Evolutionary conservation across 2,888 invertebrate genomes (phyloP).

Genomic region (Microctonus brassicae): DNA sequence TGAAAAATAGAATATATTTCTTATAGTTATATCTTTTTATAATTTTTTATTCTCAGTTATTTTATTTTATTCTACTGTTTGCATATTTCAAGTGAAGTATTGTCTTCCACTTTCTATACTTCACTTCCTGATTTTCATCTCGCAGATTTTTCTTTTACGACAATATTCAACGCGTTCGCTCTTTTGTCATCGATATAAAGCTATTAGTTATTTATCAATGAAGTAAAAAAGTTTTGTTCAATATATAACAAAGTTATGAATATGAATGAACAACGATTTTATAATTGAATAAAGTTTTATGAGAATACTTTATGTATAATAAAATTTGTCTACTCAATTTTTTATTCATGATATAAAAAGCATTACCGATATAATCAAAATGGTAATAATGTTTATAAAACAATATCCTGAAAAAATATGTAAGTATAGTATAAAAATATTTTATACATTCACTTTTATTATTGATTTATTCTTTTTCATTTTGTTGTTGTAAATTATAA

Average conservation of each 20-base stretch:
- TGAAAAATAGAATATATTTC: slow-evolving; percentile 29
- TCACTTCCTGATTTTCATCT: slow-evolving; percentile 21
- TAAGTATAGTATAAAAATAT: background rate
- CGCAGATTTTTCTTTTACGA: background rate
- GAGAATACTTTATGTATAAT: background rate
- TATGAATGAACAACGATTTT: background rate
- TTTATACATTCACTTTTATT: background rate
- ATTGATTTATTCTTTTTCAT: background rate
- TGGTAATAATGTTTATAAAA: background rate
- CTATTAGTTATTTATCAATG: background rate
- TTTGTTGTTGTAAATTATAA: background rate
- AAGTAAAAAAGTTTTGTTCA: background rate
- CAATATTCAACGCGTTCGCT: background rate
- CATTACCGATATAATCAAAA: background rate
- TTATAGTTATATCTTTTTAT: no score
- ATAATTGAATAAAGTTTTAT: background rate
- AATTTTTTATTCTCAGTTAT: background rate
- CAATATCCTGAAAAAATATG: no score
- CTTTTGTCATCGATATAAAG: background rate
- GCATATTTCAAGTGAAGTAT: background rate
- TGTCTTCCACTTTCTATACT: slow-evolving; percentile 18
- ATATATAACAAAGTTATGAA: background rate
- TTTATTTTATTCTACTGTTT: background rate
- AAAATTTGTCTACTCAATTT: background rate
- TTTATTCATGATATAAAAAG: background rate